phyloP scores from a whole-genome alignment of 2,113 vertebrate genomes.

The Ptyas mucosa region DNA sequence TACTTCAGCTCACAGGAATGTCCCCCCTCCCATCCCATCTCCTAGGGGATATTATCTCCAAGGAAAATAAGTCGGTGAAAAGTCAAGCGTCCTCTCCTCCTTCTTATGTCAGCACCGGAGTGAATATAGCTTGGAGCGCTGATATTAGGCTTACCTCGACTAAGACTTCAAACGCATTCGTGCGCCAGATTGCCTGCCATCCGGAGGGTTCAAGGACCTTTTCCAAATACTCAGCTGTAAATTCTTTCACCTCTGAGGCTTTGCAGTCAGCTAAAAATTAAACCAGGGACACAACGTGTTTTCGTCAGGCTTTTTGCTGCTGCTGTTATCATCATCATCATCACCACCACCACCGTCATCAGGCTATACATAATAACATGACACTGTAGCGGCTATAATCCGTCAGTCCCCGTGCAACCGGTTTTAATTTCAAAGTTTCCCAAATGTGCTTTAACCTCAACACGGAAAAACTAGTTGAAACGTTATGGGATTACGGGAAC shows the following conservation, averaged over 20 bases:
- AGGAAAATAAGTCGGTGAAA: no score
- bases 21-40: no score
- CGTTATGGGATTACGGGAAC: not conserved
- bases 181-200: constrained; percentile 90
- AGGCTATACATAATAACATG: not conserved
- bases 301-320: not conserved
- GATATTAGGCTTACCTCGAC: constrained; percentile 79
- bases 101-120: no score
- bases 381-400: not conserved
- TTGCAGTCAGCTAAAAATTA: constrained; percentile 86
- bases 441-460: not conserved
- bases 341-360: not conserved
- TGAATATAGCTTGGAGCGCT: no score
- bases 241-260: constrained; percentile 85
- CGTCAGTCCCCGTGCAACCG: not conserved
- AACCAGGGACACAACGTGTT: not conserved
- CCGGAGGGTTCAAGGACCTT: constrained; percentile 86
- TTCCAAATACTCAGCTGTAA: constrained; percentile 90
- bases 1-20: no score
- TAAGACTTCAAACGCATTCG: constrained; percentile 84
- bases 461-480: not conserved
- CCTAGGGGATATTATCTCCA: no score
- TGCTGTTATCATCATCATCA: not conserved
- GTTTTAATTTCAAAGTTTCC: not conserved
- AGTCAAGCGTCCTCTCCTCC: no score